Evolutionary conservation across 2,797 vertebrate species (phyloP), one percentile per base, ranked within the genome.

Genomic region (Novumbra hubbsi): DNA sequence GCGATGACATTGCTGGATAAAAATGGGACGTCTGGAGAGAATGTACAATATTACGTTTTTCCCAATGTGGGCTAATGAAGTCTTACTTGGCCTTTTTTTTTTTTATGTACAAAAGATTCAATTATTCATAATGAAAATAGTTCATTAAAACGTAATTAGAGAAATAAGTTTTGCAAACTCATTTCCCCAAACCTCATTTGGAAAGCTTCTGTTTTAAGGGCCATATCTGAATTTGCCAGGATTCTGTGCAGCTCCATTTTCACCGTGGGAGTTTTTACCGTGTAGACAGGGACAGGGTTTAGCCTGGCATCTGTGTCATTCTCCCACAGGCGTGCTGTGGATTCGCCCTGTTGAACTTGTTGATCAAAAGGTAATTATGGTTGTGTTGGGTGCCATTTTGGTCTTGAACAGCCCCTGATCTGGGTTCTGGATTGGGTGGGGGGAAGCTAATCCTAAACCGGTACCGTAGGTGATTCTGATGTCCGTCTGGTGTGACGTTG

Each of bases 101-200:
- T 79, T 82, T 84, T n/a, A n/a, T n/a, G 5, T 7, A 84, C 87
- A 82, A 90, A 89, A 88, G 83, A 90, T 91, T 92, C 83, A 92
- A 91, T 90, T 91, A 92, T 92, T 93, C 85, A 84, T 84, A 90
- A 84, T 87, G 82, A 87, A 93, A 93, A 90, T 91, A 91, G 88
- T 88, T 90, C 86, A 92, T 94, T 92, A 90, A 92, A 90, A 88
- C 87, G 81, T 92, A 88, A 92, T 92, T 88, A 85, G 87, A 85
- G 89, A 90, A 88, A 89, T 89, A 90, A 90, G 86, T 90, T 92
- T 86, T 85, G 81, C 89, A 90, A 90, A 90, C 88, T 90, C 80
- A 88, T 89, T 91, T 88, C 88, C 87, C 34, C 45, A 85, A 90
- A 84, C 89, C 88, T 88, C 86, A 85, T 90, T 91, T 86, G 79